A percentile compares a stretch with the other conserved stretches of the same genome.
Evolutionary conservation across 2,113 vertebrate genomes (phyloP).

Genomic region (Ailuropoda melanoleuca): DNA sequence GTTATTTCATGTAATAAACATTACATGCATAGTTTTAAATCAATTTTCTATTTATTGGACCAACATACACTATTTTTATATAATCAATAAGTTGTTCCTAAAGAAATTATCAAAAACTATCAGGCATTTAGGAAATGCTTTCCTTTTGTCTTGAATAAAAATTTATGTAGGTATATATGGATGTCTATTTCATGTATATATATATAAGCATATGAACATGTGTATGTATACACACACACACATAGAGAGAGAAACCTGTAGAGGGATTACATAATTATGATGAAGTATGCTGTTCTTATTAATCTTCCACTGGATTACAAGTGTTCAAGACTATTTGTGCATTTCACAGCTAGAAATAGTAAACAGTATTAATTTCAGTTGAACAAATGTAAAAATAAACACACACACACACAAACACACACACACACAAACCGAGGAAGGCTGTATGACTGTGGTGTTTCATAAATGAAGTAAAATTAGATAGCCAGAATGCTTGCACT

Average conservation of each 20-base stretch:
- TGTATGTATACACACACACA: background rate
- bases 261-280: background rate
- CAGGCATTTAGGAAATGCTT: background rate
- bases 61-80: background rate
- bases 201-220: background rate
- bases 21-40: background rate
- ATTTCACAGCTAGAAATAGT: background rate
- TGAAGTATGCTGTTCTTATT: background rate
- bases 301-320: background rate
- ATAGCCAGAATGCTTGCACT: background rate
- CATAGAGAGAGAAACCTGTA: background rate
- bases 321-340: background rate
- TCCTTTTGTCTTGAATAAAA: background rate
- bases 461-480: background rate
- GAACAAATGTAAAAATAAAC: background rate
- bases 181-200: background rate
- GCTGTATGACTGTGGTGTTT: background rate
- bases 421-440: background rate
- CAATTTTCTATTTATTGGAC: background rate
- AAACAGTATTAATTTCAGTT: background rate
- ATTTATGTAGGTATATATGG: background rate
- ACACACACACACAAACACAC: background rate
- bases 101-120: background rate
- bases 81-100: background rate
- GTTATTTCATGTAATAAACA: background rate